Evolutionary conservation across 2,888 invertebrate species (phyloP).

Genomic region (Pseudolycoriella hygida): DNA sequence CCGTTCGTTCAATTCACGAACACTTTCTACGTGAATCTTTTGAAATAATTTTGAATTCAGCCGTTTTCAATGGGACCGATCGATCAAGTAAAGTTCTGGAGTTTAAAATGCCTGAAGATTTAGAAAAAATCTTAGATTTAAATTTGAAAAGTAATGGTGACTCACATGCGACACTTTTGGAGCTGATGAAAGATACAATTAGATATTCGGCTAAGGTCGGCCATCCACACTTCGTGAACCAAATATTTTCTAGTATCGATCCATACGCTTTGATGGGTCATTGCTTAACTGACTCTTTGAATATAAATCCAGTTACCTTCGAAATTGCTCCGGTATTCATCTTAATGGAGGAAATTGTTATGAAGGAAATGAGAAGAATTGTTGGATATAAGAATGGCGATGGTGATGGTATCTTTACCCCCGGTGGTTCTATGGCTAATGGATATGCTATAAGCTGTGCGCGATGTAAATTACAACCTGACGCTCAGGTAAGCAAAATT

Average conservation of each 20-base stretch:
- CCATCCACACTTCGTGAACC: slow-evolving; percentile 79
- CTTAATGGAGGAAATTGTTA: slow-evolving; percentile 68
- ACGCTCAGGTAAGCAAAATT: slow-evolving; percentile 62
- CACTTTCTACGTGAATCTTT: slow-evolving; percentile 51
- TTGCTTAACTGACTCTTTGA: slow-evolving; percentile 70
- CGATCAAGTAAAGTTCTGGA: slow-evolving; percentile 59
- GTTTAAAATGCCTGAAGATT: slow-evolving; percentile 59
- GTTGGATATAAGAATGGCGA: slow-evolving; percentile 54
- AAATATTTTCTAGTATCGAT: slow-evolving; percentile 68
- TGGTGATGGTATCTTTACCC: slow-evolving; percentile 78
- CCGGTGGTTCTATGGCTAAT: slow-evolving; percentile 80
- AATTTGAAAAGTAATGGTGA: slow-evolving; percentile 38
- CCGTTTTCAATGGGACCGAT: slow-evolving; percentile 56
- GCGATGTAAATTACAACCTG: slow-evolving; percentile 49
- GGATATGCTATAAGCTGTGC: slow-evolving; percentile 84
- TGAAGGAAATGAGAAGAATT: slow-evolving; percentile 59
- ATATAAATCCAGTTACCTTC: slow-evolving; percentile 77
- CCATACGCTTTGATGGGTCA: slow-evolving; percentile 72
- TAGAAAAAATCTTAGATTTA: slow-evolving; percentile 49
- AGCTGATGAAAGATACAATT: slow-evolving; percentile 50
- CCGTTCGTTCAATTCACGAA: slow-evolving; percentile 46
- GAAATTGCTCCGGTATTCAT: slow-evolving; percentile 73
- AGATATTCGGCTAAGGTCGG: slow-evolving; percentile 79
- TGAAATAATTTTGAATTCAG: slow-evolving; percentile 53
- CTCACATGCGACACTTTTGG: slow-evolving; percentile 47